phyloP scores from a whole-genome alignment of 1,140 invertebrate genomes.

The Chionoecetes opilio region DNA sequence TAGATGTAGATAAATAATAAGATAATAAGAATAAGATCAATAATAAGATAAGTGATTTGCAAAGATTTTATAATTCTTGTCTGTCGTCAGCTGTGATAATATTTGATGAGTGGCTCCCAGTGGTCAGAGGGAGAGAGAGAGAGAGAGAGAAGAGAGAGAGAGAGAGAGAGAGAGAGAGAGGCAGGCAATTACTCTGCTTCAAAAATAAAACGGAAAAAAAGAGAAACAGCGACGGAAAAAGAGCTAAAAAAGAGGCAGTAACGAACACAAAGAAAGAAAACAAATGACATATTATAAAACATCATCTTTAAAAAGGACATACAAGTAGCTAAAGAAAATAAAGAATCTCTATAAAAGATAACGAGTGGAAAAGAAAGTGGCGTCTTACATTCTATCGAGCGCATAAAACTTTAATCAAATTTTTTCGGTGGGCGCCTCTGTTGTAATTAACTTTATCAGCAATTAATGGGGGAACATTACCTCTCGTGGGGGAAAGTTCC shows the following conservation, averaged over 20 bases:
- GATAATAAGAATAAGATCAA: no score
- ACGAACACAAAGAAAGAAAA: no score
- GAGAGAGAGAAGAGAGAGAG: slow-evolving; percentile 27
- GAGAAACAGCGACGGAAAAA: neutral
- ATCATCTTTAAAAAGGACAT: no score
- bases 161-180: slow-evolving; percentile 20
- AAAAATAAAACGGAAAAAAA: neutral
- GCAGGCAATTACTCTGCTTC: neutral
- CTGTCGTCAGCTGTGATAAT: no score
- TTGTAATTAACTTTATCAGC: slow-evolving; percentile 62
- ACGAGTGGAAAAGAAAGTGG: neutral
- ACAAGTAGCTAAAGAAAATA: no score
- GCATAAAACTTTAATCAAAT: slow-evolving; percentile 37
- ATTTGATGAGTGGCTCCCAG: no score
- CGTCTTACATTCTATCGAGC: slow-evolving; percentile 32
- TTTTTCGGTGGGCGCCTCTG: slow-evolving; percentile 38
- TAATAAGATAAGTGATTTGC: no score
- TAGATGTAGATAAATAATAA: no score
- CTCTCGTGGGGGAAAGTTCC: slow-evolving; percentile 38
- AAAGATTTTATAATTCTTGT: no score
- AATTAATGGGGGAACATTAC: slow-evolving; percentile 59
- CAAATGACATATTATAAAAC: no score
- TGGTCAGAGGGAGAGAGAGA: neutral
- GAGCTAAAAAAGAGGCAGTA: neutral
- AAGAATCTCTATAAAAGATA: no score